phyloP scores from a whole-genome alignment of 2,797 vertebrate genomes.

The Hypotaenidia okinawae region DNA sequence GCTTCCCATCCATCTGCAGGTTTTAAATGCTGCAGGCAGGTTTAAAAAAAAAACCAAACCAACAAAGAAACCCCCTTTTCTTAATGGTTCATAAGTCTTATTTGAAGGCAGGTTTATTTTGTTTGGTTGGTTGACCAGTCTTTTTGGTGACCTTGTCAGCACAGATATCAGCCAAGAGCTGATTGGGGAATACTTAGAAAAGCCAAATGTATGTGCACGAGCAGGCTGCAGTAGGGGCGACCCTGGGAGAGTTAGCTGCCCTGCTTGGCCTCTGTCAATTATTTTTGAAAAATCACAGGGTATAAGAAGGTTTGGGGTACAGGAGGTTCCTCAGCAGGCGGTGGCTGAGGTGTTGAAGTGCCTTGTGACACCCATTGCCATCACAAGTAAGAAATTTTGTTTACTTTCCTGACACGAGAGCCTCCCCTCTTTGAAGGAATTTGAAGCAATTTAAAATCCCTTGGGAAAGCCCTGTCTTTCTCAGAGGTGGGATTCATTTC shows the following conservation, averaged over 20 bases:
- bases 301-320: not conserved
- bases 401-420: not conserved
- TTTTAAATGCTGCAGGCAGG: not conserved
- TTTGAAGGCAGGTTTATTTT: not conserved
- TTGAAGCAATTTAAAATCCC: constrained; percentile 18
- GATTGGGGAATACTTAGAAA: constrained; percentile 47
- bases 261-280: constrained; percentile 55
- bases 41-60: not conserved
- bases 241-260: constrained; percentile 28
- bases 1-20: not conserved
- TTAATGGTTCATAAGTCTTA: not conserved
- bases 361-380: not conserved
- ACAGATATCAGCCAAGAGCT: constrained; percentile 25
- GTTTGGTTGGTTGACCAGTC: not conserved
- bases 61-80: not conserved
- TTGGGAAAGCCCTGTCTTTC: constrained; percentile 2
- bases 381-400: constrained; percentile 12
- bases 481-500: constrained; percentile 4
- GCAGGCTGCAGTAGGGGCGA: not conserved
- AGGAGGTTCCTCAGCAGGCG: constrained; percentile 31
- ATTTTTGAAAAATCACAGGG: constrained; percentile 18
- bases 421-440: not conserved
- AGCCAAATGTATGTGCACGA: constrained; percentile 8
- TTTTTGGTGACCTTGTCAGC: constrained; percentile 45
- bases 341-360: constrained; percentile 11